These are phyloP conservation scores for Thysanoteuthis rhombus DNA, from an alignment of 2,888 invertebrate species.

Conservation along the genomic window DNA sequence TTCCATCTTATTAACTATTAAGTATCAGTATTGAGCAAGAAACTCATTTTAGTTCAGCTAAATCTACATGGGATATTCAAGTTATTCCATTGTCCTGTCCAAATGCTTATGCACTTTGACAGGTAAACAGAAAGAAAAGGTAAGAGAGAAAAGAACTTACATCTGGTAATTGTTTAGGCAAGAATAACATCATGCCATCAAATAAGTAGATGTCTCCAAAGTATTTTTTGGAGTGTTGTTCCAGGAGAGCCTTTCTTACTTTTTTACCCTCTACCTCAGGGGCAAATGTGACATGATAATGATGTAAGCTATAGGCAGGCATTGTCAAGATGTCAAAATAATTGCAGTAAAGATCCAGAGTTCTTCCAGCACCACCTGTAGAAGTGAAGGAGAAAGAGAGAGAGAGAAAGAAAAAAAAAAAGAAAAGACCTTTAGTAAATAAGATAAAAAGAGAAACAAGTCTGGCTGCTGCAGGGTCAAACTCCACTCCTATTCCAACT, in stretches of 20 bases:
- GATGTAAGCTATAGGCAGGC: slow-evolving; percentile 59
- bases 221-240: slow-evolving; percentile 47
- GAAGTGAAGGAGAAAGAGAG: background rate
- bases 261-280: slow-evolving; percentile 59
- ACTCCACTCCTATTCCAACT: no score
- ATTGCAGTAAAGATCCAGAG: slow-evolving; percentile 49
- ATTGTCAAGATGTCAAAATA: slow-evolving; percentile 54
- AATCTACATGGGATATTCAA: no score
- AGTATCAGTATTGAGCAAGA: no score
- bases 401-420: background rate
- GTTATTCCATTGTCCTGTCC: no score
- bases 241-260: slow-evolving; percentile 56
- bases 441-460: background rate
- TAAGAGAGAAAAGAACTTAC: slow-evolving; percentile 38
- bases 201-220: slow-evolving; percentile 58
- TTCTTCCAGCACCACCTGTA: background rate
- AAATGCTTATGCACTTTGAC: no score
- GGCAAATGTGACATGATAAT: slow-evolving; percentile 64
- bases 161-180: slow-evolving; percentile 55
- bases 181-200: slow-evolving; percentile 64
- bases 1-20: no score
- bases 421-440: background rate
- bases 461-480: no score
- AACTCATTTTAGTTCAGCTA: no score
- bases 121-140: no score